These are phyloP conservation scores for Pandemis heparana DNA, from an alignment of 2,888 invertebrate species.

Conservation along the genomic window DNA sequence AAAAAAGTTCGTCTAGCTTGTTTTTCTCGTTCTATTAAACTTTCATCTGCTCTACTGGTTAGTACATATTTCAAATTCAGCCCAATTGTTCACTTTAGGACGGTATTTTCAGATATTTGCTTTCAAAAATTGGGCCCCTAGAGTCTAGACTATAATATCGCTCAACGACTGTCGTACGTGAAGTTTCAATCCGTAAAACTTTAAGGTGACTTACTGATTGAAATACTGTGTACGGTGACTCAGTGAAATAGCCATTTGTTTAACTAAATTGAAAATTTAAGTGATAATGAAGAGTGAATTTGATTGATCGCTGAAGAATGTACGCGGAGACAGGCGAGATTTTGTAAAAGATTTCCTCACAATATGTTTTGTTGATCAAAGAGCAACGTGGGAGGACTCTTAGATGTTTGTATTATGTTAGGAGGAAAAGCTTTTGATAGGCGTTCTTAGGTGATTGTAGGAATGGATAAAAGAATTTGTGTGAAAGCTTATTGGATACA, in stretches of 20 bases:
- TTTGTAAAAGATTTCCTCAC: conserved; percentile 1
- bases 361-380: not conserved
- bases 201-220: not conserved
- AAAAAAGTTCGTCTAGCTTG: no score
- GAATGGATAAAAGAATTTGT: not conserved
- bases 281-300: conserved; percentile 17
- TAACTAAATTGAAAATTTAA: conserved; percentile 20
- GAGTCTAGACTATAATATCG: no score
- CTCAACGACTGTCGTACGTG: no score
- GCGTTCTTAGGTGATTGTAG: not conserved
- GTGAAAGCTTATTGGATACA: not conserved
- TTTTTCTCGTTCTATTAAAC: no score
- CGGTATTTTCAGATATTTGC: no score
- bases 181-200: not conserved
- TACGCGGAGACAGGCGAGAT: not conserved
- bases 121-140: no score
- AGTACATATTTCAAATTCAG: no score
- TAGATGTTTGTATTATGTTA: not conserved
- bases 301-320: conserved; percentile 21
- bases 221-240: not conserved
- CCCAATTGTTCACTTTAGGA: no score
- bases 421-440: not conserved
- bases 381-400: not conserved
- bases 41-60: no score
- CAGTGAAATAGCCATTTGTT: conserved; percentile 15